These are phyloP conservation scores for Ovis aries DNA, from an alignment of 2,113 vertebrate species.

Conservation along the genomic window ARS-UI_Ramb_v3.0 NC_056069.1:9134001-9134500, in stretches of 20 bases:
- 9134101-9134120: not conserved
- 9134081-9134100: not conserved
- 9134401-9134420: not conserved
- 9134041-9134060: not conserved
- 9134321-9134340: not conserved
- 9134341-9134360: not conserved
- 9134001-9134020: not conserved
- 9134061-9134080: not conserved
- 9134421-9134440: not conserved
- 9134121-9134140: not conserved
- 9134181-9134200: not conserved
- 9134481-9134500: not conserved
- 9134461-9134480: not conserved
- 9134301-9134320: not conserved
- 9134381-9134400: not conserved
- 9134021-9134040: not conserved
- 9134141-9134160: not conserved
- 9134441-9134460: not conserved
- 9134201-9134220: too few species aligned
- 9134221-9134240: not conserved
- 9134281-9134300: rapidly evolving
- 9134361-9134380: not conserved
- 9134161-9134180: not conserved
- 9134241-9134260: not conserved
- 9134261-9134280: not conserved